These are phyloP conservation scores for Ancistrus triradiatus DNA, from an alignment of 2,113 vertebrate species.

Conservation along the genomic window DNA sequence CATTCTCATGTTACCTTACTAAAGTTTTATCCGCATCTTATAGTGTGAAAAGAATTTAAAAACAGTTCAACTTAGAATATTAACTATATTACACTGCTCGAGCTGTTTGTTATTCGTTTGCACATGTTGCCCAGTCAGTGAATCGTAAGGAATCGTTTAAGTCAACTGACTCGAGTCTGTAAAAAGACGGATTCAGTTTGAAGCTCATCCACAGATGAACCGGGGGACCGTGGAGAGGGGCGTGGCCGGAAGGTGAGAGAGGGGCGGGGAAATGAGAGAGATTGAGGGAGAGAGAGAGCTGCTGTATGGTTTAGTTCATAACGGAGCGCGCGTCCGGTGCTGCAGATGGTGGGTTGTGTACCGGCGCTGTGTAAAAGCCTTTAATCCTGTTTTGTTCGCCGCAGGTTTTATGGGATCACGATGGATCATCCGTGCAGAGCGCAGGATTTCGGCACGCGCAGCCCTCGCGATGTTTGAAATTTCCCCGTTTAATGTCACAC, in stretches of 20 bases:
- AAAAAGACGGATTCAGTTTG: constrained; percentile 4
- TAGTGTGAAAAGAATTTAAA: too few species aligned
- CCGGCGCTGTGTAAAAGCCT: background rate
- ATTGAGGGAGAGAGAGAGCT: constrained; percentile 46
- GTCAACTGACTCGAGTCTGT: too few species aligned
- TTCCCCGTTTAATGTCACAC: background rate
- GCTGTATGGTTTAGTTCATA: constrained; percentile 48
- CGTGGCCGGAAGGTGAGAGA: background rate
- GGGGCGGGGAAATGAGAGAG: constrained; percentile 38
- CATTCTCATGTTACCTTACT: too few species aligned
- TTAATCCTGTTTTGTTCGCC: background rate
- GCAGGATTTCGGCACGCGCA: background rate
- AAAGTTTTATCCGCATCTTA: too few species aligned
- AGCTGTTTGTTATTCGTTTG: too few species aligned
- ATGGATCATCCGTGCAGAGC: constrained; percentile 9
- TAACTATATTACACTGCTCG: too few species aligned
- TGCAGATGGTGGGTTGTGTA: background rate
- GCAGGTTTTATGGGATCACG: constrained; percentile 5
- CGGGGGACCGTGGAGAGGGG: background rate
- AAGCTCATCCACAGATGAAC: background rate
- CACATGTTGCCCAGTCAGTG: too few species aligned
- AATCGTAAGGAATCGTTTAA: too few species aligned
- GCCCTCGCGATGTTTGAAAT: background rate
- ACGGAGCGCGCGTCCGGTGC: background rate
- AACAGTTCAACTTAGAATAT: too few species aligned